phyloP scores from a whole-genome alignment of 1,140 invertebrate species.

The Stenopsyche tienmushanensis region DNA sequence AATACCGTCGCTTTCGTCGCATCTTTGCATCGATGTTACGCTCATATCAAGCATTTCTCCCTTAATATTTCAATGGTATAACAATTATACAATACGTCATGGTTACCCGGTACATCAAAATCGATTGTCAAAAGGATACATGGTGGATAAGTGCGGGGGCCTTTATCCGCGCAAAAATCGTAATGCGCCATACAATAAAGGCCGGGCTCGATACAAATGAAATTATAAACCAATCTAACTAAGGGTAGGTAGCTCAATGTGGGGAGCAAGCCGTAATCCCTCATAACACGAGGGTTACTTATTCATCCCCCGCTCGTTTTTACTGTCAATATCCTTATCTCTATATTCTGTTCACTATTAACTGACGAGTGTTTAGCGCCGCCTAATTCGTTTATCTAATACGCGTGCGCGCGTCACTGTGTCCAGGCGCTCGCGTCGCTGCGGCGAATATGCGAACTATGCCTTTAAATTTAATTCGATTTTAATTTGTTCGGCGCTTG shows the following conservation, averaged over 20 bases:
- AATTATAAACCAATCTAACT: constrained; percentile 32
- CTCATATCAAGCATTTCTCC: too few relatives aligned
- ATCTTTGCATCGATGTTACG: too few relatives aligned
- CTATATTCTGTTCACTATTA: not conserved
- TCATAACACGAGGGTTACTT: constrained; percentile 14
- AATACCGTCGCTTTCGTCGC: not conserved
- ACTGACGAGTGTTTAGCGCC: not conserved
- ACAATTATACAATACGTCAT: too few relatives aligned
- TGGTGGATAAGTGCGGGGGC: too few relatives aligned
- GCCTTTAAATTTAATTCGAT: not conserved
- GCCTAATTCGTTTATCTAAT: too few relatives aligned
- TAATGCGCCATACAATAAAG: constrained; percentile 19
- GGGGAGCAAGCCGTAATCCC: constrained; percentile 15
- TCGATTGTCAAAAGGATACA: too few relatives aligned
- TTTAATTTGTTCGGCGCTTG: not conserved
- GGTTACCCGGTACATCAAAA: too few relatives aligned
- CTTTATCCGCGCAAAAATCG: constrained; percentile 21
- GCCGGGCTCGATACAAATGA: constrained; percentile 26
- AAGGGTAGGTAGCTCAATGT: constrained; percentile 4
- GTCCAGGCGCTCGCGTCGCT: too few relatives aligned
- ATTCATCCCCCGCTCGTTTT: constrained; percentile 15
- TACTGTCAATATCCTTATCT: constrained; percentile 19
- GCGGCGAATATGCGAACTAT: not conserved
- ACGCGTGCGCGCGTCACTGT: too few relatives aligned
- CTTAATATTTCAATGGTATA: too few relatives aligned